Evolutionary conservation across 2,113 vertebrate genomes (phyloP).

Genomic region (Phoenicopterus ruber): DNA sequence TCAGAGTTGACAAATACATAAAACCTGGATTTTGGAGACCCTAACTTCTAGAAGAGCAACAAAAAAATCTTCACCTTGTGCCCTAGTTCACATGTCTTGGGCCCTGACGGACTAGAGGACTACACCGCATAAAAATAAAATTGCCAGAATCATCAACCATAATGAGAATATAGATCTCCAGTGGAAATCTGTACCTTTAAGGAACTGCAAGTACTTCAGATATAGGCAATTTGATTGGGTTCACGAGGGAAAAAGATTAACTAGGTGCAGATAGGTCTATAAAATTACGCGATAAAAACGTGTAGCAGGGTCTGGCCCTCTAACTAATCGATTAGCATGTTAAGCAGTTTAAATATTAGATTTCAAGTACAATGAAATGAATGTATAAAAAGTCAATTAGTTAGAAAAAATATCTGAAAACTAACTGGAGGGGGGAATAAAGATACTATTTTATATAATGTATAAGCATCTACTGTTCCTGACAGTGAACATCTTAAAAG

Average conservation of each 20-base stretch:
- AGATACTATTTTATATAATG: background rate
- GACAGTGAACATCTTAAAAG: background rate
- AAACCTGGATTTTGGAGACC: background rate
- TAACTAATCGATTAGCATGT: background rate
- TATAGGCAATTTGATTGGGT: background rate
- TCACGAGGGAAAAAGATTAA: background rate
- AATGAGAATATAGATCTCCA: background rate
- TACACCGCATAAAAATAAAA: background rate
- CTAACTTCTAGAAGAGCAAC: background rate
- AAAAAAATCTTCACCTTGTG: background rate
- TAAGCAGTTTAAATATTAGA: slow-evolving; percentile 1
- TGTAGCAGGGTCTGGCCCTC: background rate
- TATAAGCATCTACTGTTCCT: background rate
- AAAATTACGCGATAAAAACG: background rate
- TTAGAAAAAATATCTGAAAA: background rate
- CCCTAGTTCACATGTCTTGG: background rate
- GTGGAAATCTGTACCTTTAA: background rate
- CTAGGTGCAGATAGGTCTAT: background rate
- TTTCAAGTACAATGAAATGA: background rate
- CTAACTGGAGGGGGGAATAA: background rate
- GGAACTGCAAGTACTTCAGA: background rate
- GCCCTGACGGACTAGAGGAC: background rate
- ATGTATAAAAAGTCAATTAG: background rate
- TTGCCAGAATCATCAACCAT: background rate
- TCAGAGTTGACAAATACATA: background rate